Conservation (phyloP, 2,888 invertebrate genomes). For the Himalopsyche anomala region DNA sequence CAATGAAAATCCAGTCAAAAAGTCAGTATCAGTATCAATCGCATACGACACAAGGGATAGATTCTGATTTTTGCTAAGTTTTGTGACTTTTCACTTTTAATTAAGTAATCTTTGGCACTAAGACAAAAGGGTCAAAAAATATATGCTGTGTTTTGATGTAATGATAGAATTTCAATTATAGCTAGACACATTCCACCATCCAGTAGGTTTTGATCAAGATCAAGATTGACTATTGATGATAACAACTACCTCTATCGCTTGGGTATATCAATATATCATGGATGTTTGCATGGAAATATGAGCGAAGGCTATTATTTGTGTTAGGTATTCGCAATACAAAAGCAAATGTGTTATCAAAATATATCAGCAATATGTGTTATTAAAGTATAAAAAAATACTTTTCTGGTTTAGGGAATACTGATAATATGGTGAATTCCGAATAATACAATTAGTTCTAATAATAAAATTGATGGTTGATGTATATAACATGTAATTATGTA, state of each 20-base stretch:
- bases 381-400: background rate
- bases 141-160: too few species aligned
- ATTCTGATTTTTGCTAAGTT: too few species aligned
- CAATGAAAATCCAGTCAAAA: too few species aligned
- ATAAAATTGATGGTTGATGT: conserved; percentile 26
- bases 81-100: too few species aligned
- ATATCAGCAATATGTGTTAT: conserved; percentile 29
- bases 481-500: conserved; percentile 33
- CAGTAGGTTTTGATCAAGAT: background rate
- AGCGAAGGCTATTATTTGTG: background rate
- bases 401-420: background rate
- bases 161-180: too few species aligned
- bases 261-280: background rate
- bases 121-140: too few species aligned
- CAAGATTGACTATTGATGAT: background rate
- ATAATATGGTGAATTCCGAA: background rate
- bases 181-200: too few species aligned
- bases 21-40: too few species aligned
- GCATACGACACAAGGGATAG: too few species aligned
- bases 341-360: conserved; percentile 12
- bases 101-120: too few species aligned
- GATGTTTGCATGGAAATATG: background rate
- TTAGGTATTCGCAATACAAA: conserved; percentile 22
- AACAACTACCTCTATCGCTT: background rate
- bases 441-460: background rate